Base-by-base conservation (phyloP, 2,797 vertebrate species). In the Martes flavigula region DNA sequence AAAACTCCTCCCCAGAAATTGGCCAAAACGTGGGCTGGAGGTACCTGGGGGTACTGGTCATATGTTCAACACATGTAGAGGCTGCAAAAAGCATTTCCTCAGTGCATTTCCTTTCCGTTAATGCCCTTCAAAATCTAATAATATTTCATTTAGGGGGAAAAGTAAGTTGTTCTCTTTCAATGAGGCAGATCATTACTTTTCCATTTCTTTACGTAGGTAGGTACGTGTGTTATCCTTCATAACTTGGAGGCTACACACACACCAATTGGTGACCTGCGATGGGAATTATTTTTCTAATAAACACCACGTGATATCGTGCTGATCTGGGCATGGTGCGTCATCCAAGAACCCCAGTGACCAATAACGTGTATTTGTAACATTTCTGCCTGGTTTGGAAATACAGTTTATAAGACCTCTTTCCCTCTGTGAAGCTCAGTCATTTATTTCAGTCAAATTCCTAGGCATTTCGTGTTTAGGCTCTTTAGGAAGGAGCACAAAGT, bases 121-220 rank as follows among this genome's bases (percentile, higher is more conserved):
- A 91, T 73, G 64, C 66, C 56, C 60, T 95, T 91, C 58, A 58
- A 82, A 93, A 83, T 97, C 62, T 90, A 91, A 94, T 95, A 84
- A 93, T 60, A 68, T 96, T 97, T 96, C 96, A 90, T 93, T 96
- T 78, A 54, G 48, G 70, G 70, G 25, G 1, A 66, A 84, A 48
- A 32, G 78, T 90, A 64, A 86, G 48, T 94, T 60, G 46, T 81
- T 94, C 85, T 89, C 81, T 94, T 23, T 96, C 96, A 88, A 25
- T 96, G 79, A 98, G 58, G 94, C 78, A 89, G 85, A 96, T 97
- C 95, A 96, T 95, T 81, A 81, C 84, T 96, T 97, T 97, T 93
- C 96, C 94, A 96, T 85, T 94, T 84, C 83, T 32, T 85, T 30
- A 46, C 0, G 0, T 60, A 81, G 25, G 56, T 60, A 21, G n/a